Conservation (phyloP, 2,113 vertebrate species). For the Menura novaehollandiae region DNA sequence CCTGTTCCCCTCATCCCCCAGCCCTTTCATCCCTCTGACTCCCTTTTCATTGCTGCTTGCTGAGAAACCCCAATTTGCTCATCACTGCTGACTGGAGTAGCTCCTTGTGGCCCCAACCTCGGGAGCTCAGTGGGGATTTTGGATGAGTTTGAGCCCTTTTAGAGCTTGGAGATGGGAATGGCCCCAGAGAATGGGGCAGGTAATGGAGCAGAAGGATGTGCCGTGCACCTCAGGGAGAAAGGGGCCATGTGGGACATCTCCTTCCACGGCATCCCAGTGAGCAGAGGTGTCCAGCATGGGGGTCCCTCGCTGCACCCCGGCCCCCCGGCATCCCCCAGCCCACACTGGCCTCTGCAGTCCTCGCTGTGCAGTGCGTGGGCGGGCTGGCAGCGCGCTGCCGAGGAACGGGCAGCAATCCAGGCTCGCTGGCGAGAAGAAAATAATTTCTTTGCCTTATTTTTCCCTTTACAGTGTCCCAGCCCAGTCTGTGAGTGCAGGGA, state of each 20-base stretch:
- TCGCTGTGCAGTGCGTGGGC: constrained; percentile 24
- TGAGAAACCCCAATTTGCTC: neutral
- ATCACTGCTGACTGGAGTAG: neutral
- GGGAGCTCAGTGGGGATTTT: neutral
- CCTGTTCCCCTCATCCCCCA: neutral
- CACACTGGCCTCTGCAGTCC: constrained; percentile 11
- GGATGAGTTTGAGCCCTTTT: neutral
- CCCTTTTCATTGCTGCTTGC: neutral
- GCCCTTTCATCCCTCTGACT: neutral
- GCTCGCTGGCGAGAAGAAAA: constrained; percentile 29
- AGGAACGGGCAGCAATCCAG: constrained; percentile 58
- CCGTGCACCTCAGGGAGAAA: neutral
- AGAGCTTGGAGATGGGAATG: fast-evolving
- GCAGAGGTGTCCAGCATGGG: neutral
- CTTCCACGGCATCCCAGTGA: fast-evolving
- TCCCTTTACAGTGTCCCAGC: neutral
- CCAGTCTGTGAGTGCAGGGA: neutral
- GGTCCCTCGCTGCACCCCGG: fast-evolving
- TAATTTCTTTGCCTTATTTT: constrained; percentile 53
- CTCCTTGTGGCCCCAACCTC: neutral
- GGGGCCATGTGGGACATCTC: fast-evolving
- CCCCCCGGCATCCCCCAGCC: neutral
- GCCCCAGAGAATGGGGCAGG: neutral
- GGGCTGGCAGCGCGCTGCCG: constrained; percentile 17
- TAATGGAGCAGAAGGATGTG: neutral